Percentiles rank a stretch among this genome's conserved stretches.
Conservation (phyloP, 37 sponge, comb jelly and placozoan genomes). For the Agelas oroides region DNA sequence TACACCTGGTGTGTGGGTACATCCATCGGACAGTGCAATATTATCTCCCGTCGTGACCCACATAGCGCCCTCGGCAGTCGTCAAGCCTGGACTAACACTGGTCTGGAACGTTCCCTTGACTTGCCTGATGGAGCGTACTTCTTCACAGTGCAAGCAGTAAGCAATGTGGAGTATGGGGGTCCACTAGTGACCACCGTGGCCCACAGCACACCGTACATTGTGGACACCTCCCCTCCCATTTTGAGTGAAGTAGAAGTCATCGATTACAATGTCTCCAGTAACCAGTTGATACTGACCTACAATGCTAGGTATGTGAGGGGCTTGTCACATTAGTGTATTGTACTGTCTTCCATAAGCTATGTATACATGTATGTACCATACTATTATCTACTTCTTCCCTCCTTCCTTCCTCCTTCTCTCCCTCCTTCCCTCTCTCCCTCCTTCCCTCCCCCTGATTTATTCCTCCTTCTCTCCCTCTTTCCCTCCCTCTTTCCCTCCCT, state of each 20-base stretch:
- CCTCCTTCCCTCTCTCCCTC: no score
- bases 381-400: neutral
- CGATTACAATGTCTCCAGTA: constrained; percentile 46
- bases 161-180: constrained; percentile 78
- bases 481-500: no score
- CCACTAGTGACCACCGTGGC: constrained; percentile 82
- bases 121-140: constrained; percentile 81
- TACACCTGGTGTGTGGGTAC: constrained; percentile 92
- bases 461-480: no score
- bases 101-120: constrained; percentile 31
- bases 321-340: neutral
- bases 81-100: constrained; percentile 66
- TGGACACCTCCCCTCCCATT: constrained; percentile 82
- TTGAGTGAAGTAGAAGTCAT: constrained; percentile 12
- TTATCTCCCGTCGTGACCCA: constrained; percentile 44
- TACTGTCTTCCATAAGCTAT: no score
- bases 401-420: no score
- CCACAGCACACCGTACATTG: constrained; percentile 77
- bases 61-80: constrained; percentile 11
- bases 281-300: constrained; percentile 47
- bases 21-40: constrained; percentile 53
- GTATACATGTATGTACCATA: no score
- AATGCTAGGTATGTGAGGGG: constrained; percentile 64
- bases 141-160: constrained; percentile 81
- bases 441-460: neutral